Evolutionary conservation across 2,888 invertebrate species (phyloP).

Genomic region (Acanthosepion lycidas): DNA sequence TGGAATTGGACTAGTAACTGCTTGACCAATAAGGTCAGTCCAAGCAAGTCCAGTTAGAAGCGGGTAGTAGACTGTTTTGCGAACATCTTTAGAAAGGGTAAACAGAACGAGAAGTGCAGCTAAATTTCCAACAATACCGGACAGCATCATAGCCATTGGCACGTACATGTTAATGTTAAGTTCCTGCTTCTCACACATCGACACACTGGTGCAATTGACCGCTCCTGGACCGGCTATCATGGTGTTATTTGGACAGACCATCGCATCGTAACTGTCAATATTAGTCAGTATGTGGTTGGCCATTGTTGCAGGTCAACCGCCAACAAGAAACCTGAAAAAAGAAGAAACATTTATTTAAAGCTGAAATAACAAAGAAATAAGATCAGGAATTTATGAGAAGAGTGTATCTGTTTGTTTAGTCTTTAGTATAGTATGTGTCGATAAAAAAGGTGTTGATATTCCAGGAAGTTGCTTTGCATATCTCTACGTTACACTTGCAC

Average conservation of each 20-base stretch:
- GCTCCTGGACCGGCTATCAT: background rate
- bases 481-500: no score
- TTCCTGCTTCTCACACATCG: conserved; percentile 56
- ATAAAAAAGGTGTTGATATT: no score
- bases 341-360: no score
- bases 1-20: conserved; percentile 69
- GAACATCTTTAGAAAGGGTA: conserved; percentile 65
- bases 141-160: conserved; percentile 63
- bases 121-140: conserved; percentile 72
- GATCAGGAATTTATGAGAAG: no score
- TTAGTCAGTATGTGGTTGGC: background rate
- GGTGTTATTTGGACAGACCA: conserved; percentile 16
- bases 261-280: background rate
- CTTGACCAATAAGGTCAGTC: conserved; percentile 73
- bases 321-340: background rate
- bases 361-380: no score
- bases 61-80: conserved; percentile 71
- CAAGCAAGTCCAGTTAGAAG: conserved; percentile 71
- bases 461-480: no score
- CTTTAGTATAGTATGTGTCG: no score
- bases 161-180: conserved; percentile 63
- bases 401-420: no score
- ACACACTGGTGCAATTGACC: conserved; percentile 49
- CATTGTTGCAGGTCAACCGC: background rate
- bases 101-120: conserved; percentile 72